Evolutionary conservation across 92 coral and sea anemone genomes (phyloP).

Genomic region (Epizoanthus scotinus): DNA sequence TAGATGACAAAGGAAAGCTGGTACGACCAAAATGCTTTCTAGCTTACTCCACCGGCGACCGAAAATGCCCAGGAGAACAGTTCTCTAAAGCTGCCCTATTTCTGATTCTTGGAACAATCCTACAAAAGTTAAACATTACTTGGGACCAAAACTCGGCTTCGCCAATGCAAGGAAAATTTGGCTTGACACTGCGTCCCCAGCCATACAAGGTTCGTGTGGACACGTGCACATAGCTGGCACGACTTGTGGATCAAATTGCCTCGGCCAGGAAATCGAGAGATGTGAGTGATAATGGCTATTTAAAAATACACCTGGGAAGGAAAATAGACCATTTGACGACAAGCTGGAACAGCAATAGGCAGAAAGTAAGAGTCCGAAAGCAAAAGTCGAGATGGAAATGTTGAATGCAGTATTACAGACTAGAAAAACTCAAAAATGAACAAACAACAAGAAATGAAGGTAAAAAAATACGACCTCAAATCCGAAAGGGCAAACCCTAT

Average conservation of each 20-base stretch:
- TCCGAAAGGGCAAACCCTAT: neutral
- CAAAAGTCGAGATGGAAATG: too few species aligned
- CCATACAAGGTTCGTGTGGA: constrained; percentile 69
- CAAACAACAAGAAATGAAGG: neutral
- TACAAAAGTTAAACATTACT: constrained; percentile 72
- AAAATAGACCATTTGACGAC: too few species aligned
- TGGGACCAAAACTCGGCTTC: constrained; percentile 63
- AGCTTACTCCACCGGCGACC: constrained; percentile 91
- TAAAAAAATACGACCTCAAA: neutral
- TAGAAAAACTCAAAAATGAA: too few species aligned
- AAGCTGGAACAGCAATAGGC: too few species aligned
- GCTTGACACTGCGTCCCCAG: constrained; percentile 84
- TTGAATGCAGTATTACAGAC: too few species aligned
- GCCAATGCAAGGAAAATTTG: constrained; percentile 83
- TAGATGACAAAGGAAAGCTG: constrained; percentile 73
- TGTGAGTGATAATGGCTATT: neutral
- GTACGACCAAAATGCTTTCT: constrained; percentile 74
- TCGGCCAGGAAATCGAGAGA: neutral
- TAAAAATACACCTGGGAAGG: too few species aligned
- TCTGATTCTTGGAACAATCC: constrained; percentile 79
- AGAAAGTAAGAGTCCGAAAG: too few species aligned
- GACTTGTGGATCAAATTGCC: neutral
- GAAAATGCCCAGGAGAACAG: constrained; percentile 91
- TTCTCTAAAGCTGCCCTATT: constrained; percentile 84
- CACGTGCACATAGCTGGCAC: neutral